Base-by-base conservation (phyloP, 2,888 invertebrate genomes). In the Vesta saturnalis region DNA sequence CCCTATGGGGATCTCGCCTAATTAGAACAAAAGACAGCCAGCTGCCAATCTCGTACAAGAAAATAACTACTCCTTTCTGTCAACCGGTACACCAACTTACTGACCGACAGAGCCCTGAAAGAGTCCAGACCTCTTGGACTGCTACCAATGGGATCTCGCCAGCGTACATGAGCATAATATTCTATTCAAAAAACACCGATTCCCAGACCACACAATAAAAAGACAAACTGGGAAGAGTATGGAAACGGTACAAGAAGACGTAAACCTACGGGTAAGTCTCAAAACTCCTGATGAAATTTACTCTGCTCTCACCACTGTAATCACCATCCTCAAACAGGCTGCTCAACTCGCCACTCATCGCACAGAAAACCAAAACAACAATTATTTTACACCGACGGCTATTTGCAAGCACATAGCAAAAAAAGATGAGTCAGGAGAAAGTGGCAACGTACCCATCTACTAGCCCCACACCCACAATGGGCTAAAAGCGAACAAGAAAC, bases 41-140 rank as follows among this genome's bases (percentile, higher is more conserved):
- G 18, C 16, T 22, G 14, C 18, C 22, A 56, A 22, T n/a, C 56
- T 56, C n/a, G 22, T 56, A 15, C 5, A n/a, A 14, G 21, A 19
- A 10, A 56, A 56, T 8, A 56, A 56, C n/a, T 56, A 56, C 30
- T 15, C 10, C n/a, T 56, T 56, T 15, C 23, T 6, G 12, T 22
- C 30, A 12, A 56, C 56, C 2, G 56, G 56, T 14, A 56, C 15
- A n/a, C 56, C 56, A 30, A 56, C 56, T 4, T 56, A 56, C 15
- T 56, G 23, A 14, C 23, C 56, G 10, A 10, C 56, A 4, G 56
- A 56, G 4, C 30, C 56, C 14, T 14, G 14, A 8, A 56, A 56
- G 8, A 14, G 19, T 23, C 14, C 56, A 22, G 56, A 30, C 14
- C 12, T 56, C 5, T 5, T 56, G 56, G 30, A 56, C 56, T 22